Conservation (phyloP, 2,888 invertebrate genomes). For the Cancer borealis region DNA sequence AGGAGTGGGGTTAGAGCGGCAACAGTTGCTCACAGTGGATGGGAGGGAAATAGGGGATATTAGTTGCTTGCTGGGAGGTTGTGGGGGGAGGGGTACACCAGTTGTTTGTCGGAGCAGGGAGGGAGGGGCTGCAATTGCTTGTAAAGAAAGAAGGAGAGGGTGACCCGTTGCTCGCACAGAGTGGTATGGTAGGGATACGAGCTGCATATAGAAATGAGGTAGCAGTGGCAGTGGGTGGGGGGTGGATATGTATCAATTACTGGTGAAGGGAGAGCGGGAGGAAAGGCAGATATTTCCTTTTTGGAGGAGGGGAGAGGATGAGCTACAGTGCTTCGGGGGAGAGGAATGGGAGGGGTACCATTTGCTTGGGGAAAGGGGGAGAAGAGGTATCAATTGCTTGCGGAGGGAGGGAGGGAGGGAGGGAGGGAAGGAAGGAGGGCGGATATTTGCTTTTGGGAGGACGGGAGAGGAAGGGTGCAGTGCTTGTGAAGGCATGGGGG, state of each 20-base stretch:
- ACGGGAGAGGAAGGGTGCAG: conserved; percentile 43
- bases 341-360: conserved; percentile 37
- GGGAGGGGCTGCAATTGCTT: conserved; percentile 35
- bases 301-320: conserved; percentile 43
- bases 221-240: conserved; percentile 25
- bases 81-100: neutral
- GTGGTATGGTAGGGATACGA: conserved; percentile 34
- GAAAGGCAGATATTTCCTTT: conserved; percentile 43
- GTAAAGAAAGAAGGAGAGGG: conserved; percentile 38
- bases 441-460: conserved; percentile 43
- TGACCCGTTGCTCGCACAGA: neutral
- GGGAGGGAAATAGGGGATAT: conserved; percentile 43
- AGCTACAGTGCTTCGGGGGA: conserved; percentile 22
- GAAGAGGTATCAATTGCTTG: conserved; percentile 45
- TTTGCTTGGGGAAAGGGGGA: conserved; percentile 38
- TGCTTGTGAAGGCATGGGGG: conserved; percentile 41
- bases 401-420: conserved; percentile 34
- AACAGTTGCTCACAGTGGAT: conserved; percentile 45
- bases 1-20: neutral
- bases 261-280: conserved; percentile 2
- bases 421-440: conserved; percentile 34
- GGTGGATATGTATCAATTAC: conserved; percentile 30
- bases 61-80: conserved; percentile 43
- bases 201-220: conserved; percentile 33
- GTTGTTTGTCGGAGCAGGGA: conserved; percentile 18